A percentile compares a stretch with the other conserved stretches of the same genome.
Evolutionary conservation across 2,113 vertebrate species (phyloP).

Genomic region (Tragulus kanchil): DNA sequence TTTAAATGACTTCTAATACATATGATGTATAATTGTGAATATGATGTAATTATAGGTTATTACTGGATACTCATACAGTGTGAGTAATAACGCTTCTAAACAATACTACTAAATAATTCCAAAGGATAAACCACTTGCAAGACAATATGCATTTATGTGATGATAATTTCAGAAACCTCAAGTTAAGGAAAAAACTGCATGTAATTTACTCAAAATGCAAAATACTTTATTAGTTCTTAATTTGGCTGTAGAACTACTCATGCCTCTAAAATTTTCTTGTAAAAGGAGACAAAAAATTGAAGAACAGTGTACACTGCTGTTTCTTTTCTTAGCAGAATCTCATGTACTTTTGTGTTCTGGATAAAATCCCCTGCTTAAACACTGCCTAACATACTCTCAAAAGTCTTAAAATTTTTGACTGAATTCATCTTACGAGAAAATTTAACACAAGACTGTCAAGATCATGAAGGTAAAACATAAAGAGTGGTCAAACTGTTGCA

Average conservation of each 20-base stretch:
- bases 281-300: neutral
- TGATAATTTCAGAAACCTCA: conserved; percentile 20
- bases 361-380: conserved; percentile 33
- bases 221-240: neutral
- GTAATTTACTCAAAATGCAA: conserved; percentile 32
- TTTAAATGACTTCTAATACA: neutral
- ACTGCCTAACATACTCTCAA: neutral
- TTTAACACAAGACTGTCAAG: neutral
- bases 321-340: neutral
- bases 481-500: neutral
- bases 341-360: neutral
- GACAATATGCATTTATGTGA: neutral
- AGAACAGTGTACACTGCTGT: neutral
- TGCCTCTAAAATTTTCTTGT: neutral
- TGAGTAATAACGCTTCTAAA: neutral
- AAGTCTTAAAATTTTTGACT: neutral
- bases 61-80: neutral
- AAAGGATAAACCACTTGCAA: neutral
- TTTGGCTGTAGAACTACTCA: neutral
- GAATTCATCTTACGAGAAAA: neutral
- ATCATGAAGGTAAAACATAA: neutral
- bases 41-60: neutral
- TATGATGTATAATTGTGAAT: neutral
- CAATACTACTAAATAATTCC: neutral
- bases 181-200: conserved; percentile 4